These are phyloP conservation scores for Cephus pygmeus DNA, from an alignment of 2,888 invertebrate species.

Conservation along the genomic window DNA sequence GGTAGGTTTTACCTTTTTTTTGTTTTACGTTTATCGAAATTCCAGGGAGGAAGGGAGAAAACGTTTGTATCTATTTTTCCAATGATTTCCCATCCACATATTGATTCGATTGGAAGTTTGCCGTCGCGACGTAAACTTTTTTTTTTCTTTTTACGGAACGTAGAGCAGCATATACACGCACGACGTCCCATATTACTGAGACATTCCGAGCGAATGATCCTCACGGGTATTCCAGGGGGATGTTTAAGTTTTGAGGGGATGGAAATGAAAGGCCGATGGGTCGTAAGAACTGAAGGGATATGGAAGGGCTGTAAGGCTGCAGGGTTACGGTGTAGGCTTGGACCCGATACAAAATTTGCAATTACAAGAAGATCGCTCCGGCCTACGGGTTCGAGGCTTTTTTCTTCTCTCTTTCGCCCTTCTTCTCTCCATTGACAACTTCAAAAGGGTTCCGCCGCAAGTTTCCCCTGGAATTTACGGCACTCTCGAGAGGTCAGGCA, in stretches of 20 bases:
- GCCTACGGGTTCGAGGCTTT: background rate
- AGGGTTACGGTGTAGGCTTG: constrained; percentile 10
- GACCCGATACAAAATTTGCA: constrained; percentile 24
- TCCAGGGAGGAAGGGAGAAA: background rate
- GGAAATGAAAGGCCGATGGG: background rate
- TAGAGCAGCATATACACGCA: background rate
- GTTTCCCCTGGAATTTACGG: background rate
- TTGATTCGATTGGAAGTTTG: constrained; percentile 12
- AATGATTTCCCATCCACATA: constrained; percentile 5
- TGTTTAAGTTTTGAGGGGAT: background rate
- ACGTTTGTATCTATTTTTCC: background rate
- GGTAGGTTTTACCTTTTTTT: constrained; percentile 7
- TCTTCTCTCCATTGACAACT: constrained; percentile 4
- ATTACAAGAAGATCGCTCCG: constrained; percentile 23
- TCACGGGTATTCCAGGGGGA: background rate
- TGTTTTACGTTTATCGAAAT: constrained; percentile 3
- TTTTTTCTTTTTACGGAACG: background rate
- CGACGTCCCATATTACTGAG: background rate
- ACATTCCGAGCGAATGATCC: background rate
- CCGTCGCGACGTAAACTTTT: background rate
- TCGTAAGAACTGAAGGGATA: background rate
- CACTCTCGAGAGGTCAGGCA: background rate
- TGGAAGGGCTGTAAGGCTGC: background rate
- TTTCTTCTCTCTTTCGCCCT: background rate
- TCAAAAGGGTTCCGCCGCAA: constrained; percentile 4